These are phyloP conservation scores for Yoshiicerus persimilis DNA, from an alignment of 1,140 invertebrate genomes.

Conservation along the genomic window DNA sequence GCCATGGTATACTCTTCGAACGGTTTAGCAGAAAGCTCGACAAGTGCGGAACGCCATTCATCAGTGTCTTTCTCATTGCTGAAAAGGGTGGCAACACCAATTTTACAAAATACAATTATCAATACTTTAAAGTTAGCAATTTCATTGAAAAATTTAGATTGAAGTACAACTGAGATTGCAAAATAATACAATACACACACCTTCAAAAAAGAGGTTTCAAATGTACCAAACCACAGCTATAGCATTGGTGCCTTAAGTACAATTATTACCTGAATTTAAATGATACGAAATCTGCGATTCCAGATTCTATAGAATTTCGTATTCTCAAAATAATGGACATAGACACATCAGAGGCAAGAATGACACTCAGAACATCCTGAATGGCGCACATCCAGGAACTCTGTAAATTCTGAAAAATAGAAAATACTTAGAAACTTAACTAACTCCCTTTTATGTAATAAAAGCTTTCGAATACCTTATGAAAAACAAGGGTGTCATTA, in stretches of 20 bases:
- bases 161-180: too few species aligned
- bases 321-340: conserved; percentile 35
- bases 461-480: conserved; percentile 32
- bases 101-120: too few species aligned
- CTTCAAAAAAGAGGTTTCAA: too few species aligned
- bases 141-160: too few species aligned
- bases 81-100: too few species aligned
- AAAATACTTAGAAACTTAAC: neutral
- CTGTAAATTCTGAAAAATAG: conserved; percentile 24
- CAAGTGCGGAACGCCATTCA: conserved; percentile 35
- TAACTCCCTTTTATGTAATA: too few species aligned
- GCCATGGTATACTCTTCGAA: conserved; percentile 30
- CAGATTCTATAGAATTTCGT: conserved; percentile 43
- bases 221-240: too few species aligned
- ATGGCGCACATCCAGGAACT: conserved; percentile 43
- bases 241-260: too few species aligned
- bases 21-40: conserved; percentile 29
- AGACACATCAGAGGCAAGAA: conserved; percentile 27
- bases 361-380: conserved; percentile 38
- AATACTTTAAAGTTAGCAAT: too few species aligned
- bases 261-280: conserved; percentile 43
- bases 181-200: too few species aligned
- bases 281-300: conserved; percentile 41
- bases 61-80: conserved; percentile 46
- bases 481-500: conserved; percentile 46